Evolutionary conservation across 2,888 invertebrate species (phyloP).

Genomic region (Ptychoptera albimana): DNA sequence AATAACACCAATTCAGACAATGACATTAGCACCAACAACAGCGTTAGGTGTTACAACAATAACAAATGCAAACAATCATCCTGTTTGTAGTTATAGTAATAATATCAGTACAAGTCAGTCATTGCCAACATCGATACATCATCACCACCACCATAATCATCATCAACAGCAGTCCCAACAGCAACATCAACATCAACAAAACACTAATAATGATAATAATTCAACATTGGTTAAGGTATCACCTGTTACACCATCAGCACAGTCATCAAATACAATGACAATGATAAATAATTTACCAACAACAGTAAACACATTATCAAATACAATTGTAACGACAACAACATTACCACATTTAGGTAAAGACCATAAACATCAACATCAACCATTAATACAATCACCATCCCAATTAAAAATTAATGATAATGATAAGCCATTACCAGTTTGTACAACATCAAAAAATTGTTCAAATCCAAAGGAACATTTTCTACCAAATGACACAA

Average conservation of each 20-base stretch:
- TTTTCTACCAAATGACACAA: slow-evolving; percentile 30
- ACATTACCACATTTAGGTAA: background rate
- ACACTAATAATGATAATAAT: slow-evolving; percentile 1
- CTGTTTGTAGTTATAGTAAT: background rate
- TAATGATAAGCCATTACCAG: slow-evolving; percentile 23
- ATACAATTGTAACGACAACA: background rate
- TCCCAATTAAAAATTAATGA: slow-evolving; percentile 6
- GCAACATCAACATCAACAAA: slow-evolving; percentile 9
- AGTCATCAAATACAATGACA: no score
- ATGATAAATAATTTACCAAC: slow-evolving; percentile 1
- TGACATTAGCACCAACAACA: slow-evolving; percentile 1
- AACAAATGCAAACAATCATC: slow-evolving; percentile 1
- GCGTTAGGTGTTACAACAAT: slow-evolving; percentile 1
- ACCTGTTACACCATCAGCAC: no score
- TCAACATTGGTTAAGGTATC: no score
- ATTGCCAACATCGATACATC: slow-evolving; percentile 6
- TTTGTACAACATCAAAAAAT: slow-evolving; percentile 31
- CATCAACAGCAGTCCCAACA: slow-evolving; percentile 20
- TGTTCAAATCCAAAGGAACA: slow-evolving; percentile 31
- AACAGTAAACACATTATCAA: slow-evolving; percentile 2
- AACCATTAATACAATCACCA: background rate
- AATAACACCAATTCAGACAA: slow-evolving; percentile 11
- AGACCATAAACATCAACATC: background rate
- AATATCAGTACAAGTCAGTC: slow-evolving; percentile 5
- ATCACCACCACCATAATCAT: slow-evolving; percentile 7